phyloP scores from a whole-genome alignment of 1,140 invertebrate species.

The Bemisia tabaci region DNA sequence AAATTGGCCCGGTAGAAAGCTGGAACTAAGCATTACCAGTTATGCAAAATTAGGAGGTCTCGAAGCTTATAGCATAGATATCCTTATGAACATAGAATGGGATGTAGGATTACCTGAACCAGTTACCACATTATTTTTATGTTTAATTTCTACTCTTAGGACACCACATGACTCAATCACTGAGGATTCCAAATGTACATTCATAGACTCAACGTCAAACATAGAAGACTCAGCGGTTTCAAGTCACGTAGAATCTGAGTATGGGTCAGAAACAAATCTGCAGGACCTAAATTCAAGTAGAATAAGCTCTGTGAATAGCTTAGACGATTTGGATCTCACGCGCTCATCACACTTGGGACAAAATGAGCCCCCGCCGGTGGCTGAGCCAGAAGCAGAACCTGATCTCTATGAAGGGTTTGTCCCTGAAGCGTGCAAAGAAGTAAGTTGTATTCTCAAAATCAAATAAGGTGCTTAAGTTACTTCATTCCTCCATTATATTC shows the following conservation, averaged over 20 bases:
- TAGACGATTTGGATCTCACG: constrained; percentile 31
- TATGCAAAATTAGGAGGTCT: too few species aligned
- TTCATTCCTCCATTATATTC: too few species aligned
- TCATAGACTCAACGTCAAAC: constrained; percentile 12
- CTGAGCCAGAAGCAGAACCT: constrained; percentile 16
- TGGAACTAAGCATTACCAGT: too few species aligned
- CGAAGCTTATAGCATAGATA: too few species aligned
- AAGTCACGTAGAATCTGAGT: constrained; percentile 35
- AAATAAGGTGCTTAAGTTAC: too few species aligned
- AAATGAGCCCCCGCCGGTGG: constrained; percentile 31
- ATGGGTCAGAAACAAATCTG: constrained; percentile 34
- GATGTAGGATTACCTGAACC: too few species aligned
- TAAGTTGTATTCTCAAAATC: too few species aligned
- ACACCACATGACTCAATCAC: background rate
- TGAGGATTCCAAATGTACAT: constrained; percentile 4
- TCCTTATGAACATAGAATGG: too few species aligned
- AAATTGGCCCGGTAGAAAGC: too few species aligned
- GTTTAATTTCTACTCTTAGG: too few species aligned
- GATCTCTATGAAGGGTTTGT: constrained; percentile 19
- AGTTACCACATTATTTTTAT: too few species aligned
- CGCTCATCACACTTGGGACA: constrained; percentile 24
- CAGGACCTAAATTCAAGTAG: constrained; percentile 21
- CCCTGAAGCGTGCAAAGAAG: constrained; percentile 21
- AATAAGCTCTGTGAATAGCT: constrained; percentile 16
- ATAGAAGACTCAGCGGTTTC: constrained; percentile 30